Evolutionary conservation across 2,113 vertebrate species (phyloP).

Genomic region (Burhinus bistriatus): DNA sequence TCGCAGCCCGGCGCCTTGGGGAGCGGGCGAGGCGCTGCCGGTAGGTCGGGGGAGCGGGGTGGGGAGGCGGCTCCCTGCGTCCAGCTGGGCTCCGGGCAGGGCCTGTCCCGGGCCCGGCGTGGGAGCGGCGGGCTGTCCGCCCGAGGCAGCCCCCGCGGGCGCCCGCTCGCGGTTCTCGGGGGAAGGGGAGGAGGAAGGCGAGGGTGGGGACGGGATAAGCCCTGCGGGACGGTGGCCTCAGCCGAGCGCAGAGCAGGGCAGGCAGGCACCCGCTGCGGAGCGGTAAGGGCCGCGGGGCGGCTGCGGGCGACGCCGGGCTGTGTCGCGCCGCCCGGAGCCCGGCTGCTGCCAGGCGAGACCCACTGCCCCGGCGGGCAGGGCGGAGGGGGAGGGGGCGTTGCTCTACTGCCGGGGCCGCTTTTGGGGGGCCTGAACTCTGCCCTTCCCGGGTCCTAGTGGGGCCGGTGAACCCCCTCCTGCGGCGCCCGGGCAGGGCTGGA

Average conservation of each 20-base stretch:
- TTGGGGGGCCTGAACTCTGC: neutral
- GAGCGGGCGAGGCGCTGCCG: neutral
- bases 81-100: neutral
- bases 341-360: neutral
- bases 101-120: too few relatives aligned
- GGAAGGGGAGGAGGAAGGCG: neutral
- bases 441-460: neutral
- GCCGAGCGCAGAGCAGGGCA: neutral
- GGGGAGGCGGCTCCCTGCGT: too few relatives aligned
- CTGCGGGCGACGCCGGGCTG: neutral
- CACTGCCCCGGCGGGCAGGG: too few relatives aligned
- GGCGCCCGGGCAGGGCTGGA: too few relatives aligned
- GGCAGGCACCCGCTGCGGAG: neutral
- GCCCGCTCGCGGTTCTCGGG: neutral
- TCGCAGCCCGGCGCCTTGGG: neutral
- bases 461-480: neutral
- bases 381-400: neutral
- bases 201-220: neutral
- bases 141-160: neutral
- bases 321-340: neutral
- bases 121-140: neutral
- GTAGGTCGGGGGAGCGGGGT: neutral
- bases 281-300: neutral
- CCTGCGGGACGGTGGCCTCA: neutral
- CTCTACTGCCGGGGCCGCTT: neutral